Evolutionary conservation across 2,888 invertebrate genomes (phyloP), one percentile per base, ranked within the genome.

Genomic region (Lordiphosa andalusiaca): DNA sequence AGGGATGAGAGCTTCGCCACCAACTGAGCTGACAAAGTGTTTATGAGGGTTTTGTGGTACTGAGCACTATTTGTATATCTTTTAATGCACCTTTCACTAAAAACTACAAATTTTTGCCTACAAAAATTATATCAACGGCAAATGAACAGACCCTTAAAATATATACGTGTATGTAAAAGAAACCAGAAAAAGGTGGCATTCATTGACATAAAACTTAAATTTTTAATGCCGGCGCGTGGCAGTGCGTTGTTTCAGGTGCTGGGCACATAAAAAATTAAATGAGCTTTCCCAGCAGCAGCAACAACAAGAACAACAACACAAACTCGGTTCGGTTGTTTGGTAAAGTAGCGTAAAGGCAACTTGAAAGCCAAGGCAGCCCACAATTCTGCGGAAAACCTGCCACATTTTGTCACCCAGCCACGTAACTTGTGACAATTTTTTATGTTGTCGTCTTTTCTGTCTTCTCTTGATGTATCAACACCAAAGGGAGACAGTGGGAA

Each of bases 191-290:
- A 59, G 62, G 62, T 41, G 58, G 72, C 69, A 76, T 70, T 67
- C 66, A 73, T 70, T 65, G 81, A 62, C 74, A 80, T 56, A 65
- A 62, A 76, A 65, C 66, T 80, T 83, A 51, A 74, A 80, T 80
- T 73, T 69, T 80, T 83, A 73, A 83, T 77, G 69, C 56, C 66
- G 59, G 39, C 46, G 40, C 52, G 52, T 60, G 52, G 52, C 25
- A 37, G 49, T 54, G 58, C 54, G 67, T 35, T 51, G 52, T 63
- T 73, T 72, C 71, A 80, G 73, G 73, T 83, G 74, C 71, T 74
- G 73, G 54, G 38, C 74, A 68, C 55, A 74, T 81, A 59, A 77
- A 80, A 80, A 63, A 69, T 30, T 73, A 66, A 77, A 83, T 80
- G 75, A 80, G 57, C 61, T 39, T 65, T 37, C 53, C 53, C 50